These are phyloP conservation scores for Tetrapedia diversipes DNA, from an alignment of 2,888 invertebrate genomes.

Conservation along the genomic window DNA sequence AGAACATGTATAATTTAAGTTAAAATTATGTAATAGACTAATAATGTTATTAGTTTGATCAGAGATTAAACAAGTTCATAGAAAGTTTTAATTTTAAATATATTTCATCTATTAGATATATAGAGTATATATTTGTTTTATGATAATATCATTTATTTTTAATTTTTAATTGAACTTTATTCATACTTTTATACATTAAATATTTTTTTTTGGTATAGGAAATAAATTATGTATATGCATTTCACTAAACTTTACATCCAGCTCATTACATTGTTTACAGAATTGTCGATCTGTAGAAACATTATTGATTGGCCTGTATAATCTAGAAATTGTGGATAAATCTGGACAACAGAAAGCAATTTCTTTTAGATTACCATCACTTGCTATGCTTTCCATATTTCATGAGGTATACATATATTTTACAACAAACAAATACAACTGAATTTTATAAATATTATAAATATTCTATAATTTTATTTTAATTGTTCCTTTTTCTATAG, in stretches of 20 bases:
- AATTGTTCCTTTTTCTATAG: conserved; percentile 80
- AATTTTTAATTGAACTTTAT: neutral
- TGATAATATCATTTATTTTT: neutral
- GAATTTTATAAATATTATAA: neutral
- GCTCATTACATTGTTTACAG: conserved; percentile 71
- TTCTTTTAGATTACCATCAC: conserved; percentile 94
- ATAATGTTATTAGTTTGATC: conserved; percentile 20
- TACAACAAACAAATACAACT: neutral
- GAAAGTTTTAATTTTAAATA: too few species aligned
- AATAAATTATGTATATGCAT: neutral
- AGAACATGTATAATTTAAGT: conserved; percentile 25
- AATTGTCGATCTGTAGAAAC: conserved; percentile 84
- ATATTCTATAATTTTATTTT: neutral
- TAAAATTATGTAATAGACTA: conserved; percentile 5
- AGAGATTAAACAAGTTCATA: too few species aligned
- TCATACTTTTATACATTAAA: neutral
- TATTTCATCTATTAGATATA: too few species aligned
- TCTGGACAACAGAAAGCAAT: conserved; percentile 92
- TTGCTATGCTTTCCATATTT: conserved; percentile 95
- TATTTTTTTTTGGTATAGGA: neutral
- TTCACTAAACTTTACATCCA: neutral
- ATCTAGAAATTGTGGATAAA: conserved; percentile 94
- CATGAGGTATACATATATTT: conserved; percentile 89
- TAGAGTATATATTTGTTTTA: too few species aligned
- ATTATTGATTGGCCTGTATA: conserved; percentile 89